Evolutionary conservation across 2,888 invertebrate species (phyloP).

Genomic region (Torymus tubicola): DNA sequence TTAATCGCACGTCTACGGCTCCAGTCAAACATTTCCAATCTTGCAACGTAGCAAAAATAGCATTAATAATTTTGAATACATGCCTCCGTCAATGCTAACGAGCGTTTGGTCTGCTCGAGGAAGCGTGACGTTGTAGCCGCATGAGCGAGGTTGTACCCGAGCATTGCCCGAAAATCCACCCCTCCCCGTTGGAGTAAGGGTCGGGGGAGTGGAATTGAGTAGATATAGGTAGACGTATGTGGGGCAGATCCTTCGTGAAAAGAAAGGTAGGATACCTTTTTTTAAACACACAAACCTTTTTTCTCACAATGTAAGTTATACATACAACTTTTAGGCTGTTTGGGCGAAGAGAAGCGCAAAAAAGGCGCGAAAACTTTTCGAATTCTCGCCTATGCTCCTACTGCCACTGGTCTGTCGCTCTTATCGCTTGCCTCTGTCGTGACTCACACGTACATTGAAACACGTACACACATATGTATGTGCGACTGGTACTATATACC

Average conservation of each 20-base stretch:
- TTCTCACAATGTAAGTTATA: too few species aligned
- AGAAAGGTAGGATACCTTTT: too few species aligned
- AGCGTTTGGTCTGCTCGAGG: not conserved
- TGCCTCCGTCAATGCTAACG: conserved; percentile 38
- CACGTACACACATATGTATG: not conserved
- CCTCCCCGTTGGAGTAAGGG: conserved; percentile 12
- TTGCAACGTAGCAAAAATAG: not conserved
- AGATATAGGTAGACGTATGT: conserved; percentile 22
- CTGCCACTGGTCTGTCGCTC: not conserved
- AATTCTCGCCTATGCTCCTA: conserved; percentile 59
- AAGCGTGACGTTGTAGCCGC: not conserved
- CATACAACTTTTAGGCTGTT: too few species aligned
- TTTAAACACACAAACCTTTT: too few species aligned
- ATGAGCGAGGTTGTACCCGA: not conserved
- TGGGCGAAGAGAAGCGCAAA: conserved; percentile 64
- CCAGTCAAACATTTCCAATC: too few species aligned
- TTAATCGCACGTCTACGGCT: too few species aligned
- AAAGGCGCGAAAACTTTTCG: conserved; percentile 70
- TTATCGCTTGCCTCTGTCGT: conserved; percentile 38
- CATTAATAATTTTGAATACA: conserved; percentile 47
- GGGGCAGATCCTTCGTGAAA: not conserved
- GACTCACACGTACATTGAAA: not conserved
- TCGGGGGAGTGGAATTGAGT: not conserved
- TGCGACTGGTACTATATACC: not conserved
- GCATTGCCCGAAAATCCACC: conserved; percentile 30